phyloP scores from a whole-genome alignment of 2,888 invertebrate species.

The Drosophila robusta region DNA sequence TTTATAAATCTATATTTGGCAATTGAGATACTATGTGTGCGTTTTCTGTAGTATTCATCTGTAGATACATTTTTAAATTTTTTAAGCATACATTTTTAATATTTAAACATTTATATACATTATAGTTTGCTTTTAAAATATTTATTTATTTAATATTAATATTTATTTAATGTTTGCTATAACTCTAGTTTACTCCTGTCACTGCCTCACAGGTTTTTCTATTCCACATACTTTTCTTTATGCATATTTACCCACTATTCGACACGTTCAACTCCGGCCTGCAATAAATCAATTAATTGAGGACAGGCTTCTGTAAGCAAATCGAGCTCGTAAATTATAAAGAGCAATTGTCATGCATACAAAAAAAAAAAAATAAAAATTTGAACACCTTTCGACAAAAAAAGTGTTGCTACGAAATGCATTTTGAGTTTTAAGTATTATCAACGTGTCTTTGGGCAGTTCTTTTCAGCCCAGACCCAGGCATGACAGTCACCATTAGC shows the following conservation, averaged over 20 bases:
- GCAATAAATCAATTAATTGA: conserved; percentile 73
- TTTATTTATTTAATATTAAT: no score
- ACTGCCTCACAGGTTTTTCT: not conserved
- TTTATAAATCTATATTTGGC: no score
- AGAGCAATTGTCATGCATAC: conserved; percentile 59
- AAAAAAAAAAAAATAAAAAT: conserved; percentile 4
- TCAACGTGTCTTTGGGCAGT: conserved; percentile 52
- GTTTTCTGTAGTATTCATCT: no score
- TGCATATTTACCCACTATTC: not conserved
- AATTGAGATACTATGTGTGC: no score
- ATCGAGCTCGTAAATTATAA: conserved; percentile 74
- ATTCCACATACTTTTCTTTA: not conserved
- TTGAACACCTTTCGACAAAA: not conserved
- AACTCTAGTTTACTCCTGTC: no score
- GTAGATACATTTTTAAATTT: no score
- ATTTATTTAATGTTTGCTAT: not conserved
- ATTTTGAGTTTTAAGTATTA: conserved; percentile 45
- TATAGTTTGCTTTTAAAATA: no score
- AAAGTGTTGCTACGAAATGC: conserved; percentile 48
- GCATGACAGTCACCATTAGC: conserved; percentile 52
- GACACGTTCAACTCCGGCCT: conserved; percentile 25
- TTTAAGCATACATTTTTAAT: no score
- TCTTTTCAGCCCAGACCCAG: conserved; percentile 29
- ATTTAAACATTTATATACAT: not conserved
- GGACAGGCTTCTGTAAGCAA: conserved; percentile 59